Percentiles rank a stretch among this genome's conserved stretches.
phyloP scores from a whole-genome alignment of 2,113 vertebrate genomes.

The Tragelaphus strepsiceros region DNA sequence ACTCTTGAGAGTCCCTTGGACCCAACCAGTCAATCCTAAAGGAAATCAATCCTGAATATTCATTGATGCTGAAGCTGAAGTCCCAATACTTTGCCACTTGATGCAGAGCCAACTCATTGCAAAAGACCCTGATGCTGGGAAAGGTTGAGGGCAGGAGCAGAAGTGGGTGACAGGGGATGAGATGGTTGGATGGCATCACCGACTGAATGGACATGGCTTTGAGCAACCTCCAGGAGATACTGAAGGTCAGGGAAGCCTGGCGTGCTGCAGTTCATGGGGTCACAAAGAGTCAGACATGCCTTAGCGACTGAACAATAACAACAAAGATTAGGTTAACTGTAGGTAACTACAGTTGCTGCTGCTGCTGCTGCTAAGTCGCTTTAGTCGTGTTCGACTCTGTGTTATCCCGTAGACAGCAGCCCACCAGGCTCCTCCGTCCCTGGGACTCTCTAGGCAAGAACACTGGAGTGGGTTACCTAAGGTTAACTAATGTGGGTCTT shows the following conservation, averaged over 20 bases:
- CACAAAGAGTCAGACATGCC: background rate
- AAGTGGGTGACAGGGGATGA: background rate
- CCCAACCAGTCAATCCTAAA: background rate
- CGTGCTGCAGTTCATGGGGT: background rate
- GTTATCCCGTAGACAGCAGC: too few relatives aligned
- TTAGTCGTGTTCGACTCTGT: too few relatives aligned
- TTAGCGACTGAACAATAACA: background rate
- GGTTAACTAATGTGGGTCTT: background rate
- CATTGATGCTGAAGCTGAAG: background rate
- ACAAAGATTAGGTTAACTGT: background rate
- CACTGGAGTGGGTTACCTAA: background rate
- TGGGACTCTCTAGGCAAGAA: too few relatives aligned
- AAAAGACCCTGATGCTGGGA: background rate
- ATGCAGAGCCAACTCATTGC: background rate
- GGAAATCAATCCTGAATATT: background rate
- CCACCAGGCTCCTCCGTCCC: too few relatives aligned
- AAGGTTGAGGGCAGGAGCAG: background rate
- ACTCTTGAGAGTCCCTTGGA: background rate
- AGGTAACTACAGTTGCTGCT: background rate
- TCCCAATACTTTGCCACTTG: background rate
- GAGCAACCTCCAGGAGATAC: background rate
- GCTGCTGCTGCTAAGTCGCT: too few relatives aligned
- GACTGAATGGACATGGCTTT: background rate
- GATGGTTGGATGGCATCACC: background rate
- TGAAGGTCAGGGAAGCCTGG: background rate